These are phyloP conservation scores for Atrina japonica DNA, from an alignment of 2,888 invertebrate species.

Conservation along the genomic window DNA sequence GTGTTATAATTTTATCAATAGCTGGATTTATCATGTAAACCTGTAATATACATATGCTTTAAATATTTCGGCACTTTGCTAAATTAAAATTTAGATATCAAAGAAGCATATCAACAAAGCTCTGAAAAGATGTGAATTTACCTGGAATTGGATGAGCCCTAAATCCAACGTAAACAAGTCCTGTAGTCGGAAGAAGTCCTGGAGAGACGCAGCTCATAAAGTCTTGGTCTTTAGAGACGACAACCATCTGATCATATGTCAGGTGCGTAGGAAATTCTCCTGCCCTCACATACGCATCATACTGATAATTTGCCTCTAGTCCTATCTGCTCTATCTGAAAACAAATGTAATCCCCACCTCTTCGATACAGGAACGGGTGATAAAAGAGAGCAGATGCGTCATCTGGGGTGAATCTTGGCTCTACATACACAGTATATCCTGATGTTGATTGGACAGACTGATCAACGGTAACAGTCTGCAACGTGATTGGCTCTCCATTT, in stretches of 20 bases:
- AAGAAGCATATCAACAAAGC: too few relatives aligned
- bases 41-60: too few relatives aligned
- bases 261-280: slow-evolving; percentile 38
- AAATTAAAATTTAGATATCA: too few relatives aligned
- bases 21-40: too few relatives aligned
- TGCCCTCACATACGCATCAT: slow-evolving; percentile 34
- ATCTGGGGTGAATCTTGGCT: slow-evolving; percentile 42
- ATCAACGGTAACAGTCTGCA: slow-evolving; percentile 17
- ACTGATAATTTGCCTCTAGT: slow-evolving; percentile 17
- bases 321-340: slow-evolving; percentile 30
- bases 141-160: slow-evolving; percentile 30
- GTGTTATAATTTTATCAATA: too few relatives aligned
- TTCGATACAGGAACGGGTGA: slow-evolving; percentile 55
- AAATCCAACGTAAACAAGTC: slow-evolving; percentile 34
- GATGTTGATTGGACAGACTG: slow-evolving; percentile 20
- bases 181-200: slow-evolving; percentile 16
- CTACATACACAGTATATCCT: background rate
- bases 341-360: slow-evolving; percentile 50
- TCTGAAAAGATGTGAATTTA: too few relatives aligned
- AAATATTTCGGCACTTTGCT: too few relatives aligned
- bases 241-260: slow-evolving; percentile 21
- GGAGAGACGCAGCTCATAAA: slow-evolving; percentile 41
- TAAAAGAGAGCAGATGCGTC: slow-evolving; percentile 58
- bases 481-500: background rate
- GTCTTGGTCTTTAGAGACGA: slow-evolving; percentile 28